Conservation (phyloP, 2,888 invertebrate genomes). For the Ischnus inquisitorius region DNA sequence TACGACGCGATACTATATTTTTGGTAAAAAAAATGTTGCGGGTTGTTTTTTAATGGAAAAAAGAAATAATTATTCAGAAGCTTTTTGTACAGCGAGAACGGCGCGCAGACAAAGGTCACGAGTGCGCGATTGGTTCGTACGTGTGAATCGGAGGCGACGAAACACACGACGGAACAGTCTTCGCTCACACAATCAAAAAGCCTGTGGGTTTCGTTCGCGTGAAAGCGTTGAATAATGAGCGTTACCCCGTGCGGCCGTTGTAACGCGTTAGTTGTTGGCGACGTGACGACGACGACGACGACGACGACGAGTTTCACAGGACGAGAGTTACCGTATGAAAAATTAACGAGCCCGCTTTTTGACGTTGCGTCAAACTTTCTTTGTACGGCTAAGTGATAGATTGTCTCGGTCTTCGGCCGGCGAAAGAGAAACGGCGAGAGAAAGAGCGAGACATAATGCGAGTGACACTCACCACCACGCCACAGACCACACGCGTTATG, state of each 20-base stretch:
- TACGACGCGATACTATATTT: background rate
- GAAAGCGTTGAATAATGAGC: conserved; percentile 70
- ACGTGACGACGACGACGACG: conserved; percentile 53
- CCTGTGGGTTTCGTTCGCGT: conserved; percentile 54
- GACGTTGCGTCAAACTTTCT: conserved; percentile 81
- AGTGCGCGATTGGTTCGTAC: conserved; percentile 63
- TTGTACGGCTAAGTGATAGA: conserved; percentile 80
- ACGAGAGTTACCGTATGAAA: conserved; percentile 78
- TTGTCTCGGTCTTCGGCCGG: conserved; percentile 72
- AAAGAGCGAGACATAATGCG: conserved; percentile 53
- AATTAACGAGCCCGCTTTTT: conserved; percentile 81
- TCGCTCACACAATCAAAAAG: conserved; percentile 33
- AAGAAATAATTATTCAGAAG: background rate
- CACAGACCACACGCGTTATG: conserved; percentile 52
- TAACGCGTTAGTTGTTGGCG: conserved; percentile 58
- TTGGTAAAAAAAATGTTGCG: background rate
- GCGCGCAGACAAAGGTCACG: conserved; percentile 10
- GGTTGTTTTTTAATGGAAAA: background rate
- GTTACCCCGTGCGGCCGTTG: conserved; percentile 58
- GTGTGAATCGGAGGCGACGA: conserved; percentile 53
- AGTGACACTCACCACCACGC: conserved; percentile 56
- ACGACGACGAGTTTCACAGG: conserved; percentile 67
- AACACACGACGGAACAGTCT: conserved; percentile 52
- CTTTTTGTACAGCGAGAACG: background rate
- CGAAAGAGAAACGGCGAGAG: conserved; percentile 48